Evolutionary conservation across 2,113 vertebrate genomes (phyloP).

Genomic region (Malurus cyaneus): DNA sequence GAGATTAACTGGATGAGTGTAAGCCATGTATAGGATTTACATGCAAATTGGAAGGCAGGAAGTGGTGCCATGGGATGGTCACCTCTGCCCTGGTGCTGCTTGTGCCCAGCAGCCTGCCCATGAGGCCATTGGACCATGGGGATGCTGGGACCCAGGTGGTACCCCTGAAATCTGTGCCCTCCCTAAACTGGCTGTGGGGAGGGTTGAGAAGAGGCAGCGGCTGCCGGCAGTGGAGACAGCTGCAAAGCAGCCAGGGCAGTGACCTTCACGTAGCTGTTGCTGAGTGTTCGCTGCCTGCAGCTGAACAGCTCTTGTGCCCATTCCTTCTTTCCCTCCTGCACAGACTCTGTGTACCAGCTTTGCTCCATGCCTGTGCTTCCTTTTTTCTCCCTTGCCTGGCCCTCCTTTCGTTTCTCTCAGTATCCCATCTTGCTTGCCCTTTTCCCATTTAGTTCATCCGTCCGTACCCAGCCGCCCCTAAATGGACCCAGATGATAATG

Average conservation of each 20-base stretch:
- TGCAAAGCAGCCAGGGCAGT: neutral
- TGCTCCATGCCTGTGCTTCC: neutral
- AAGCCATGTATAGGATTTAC: neutral
- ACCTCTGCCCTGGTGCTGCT: neutral
- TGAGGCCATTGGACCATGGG: accelerated
- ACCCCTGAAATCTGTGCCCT: accelerated
- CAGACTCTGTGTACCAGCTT: neutral
- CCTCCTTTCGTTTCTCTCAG: neutral
- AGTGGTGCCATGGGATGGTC: accelerated
- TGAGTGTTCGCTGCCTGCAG: neutral
- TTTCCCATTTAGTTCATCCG: neutral
- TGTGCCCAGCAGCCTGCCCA: neutral
- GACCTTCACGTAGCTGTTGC: neutral
- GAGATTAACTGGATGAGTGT: neutral
- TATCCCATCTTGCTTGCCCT: neutral
- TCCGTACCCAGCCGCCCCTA: accelerated
- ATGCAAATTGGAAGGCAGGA: neutral
- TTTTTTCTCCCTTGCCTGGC: neutral
- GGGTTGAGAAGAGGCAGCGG: neutral
- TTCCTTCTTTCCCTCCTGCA: neutral
- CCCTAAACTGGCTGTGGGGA: neutral
- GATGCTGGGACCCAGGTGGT: constrained; percentile 26
- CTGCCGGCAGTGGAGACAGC: neutral
- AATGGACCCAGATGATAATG: neutral
- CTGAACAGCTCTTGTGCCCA: neutral